A percentile compares a stretch with the other conserved stretches of the same genome.
Conservation (phyloP, 2,113 vertebrate species). For the Sciurus niger region DNA sequence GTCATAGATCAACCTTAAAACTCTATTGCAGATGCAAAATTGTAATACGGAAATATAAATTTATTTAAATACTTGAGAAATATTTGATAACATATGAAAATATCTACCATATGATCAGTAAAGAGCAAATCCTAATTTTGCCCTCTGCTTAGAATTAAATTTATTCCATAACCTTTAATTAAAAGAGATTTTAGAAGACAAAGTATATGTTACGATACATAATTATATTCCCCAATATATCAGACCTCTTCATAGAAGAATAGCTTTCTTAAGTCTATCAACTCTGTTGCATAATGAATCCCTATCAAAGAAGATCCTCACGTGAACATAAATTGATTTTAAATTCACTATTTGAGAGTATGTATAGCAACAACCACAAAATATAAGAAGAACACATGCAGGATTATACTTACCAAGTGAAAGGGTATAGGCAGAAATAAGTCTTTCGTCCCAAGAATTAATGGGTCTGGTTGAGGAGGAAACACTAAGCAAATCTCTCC, state of each 20-base stretch:
- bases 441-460: constrained; percentile 37
- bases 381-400: constrained; percentile 48
- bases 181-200: constrained; percentile 41
- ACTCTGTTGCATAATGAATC: not conserved
- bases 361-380: constrained; percentile 42
- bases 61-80: constrained; percentile 34
- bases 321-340: constrained; percentile 11
- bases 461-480: not conserved
- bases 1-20: constrained; percentile 14
- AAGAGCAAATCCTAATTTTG: not conserved
- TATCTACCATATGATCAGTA: not conserved
- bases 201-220: constrained; percentile 15
- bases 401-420: constrained; percentile 66
- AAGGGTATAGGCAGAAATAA: constrained; percentile 45
- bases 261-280: constrained; percentile 18
- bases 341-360: constrained; percentile 50
- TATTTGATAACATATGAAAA: constrained; percentile 38
- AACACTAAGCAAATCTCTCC: constrained; percentile 21
- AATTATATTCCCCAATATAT: constrained; percentile 27
- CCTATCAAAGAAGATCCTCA: not conserved
- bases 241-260: constrained; percentile 38
- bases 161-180: constrained; percentile 57
- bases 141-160: not conserved
- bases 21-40: constrained; percentile 31
- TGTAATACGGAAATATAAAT: not conserved